Conservation (phyloP, 2,797 vertebrate genomes). For the Lithobates pipiens region DNA sequence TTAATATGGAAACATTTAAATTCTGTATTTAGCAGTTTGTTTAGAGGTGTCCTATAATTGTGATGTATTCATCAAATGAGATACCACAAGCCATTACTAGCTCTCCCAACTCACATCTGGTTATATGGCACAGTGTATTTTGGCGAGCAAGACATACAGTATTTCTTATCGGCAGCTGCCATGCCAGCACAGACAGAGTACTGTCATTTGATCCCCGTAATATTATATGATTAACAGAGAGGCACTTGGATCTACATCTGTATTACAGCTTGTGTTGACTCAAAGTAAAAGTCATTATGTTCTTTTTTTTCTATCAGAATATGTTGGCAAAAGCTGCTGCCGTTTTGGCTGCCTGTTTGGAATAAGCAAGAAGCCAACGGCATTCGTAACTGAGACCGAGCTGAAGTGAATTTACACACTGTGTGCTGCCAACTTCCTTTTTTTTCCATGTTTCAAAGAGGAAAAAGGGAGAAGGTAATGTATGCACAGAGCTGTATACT, state of each 20-base stretch:
- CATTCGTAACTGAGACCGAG: background rate
- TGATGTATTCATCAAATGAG: too few species aligned
- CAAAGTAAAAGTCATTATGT: conserved; percentile 31
- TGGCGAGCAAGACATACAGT: background rate
- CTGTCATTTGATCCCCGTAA: conserved; percentile 17
- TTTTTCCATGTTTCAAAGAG: conserved; percentile 10
- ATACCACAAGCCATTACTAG: background rate
- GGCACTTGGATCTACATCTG: conserved; percentile 45
- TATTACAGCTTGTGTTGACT: conserved; percentile 28
- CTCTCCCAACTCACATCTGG: background rate
- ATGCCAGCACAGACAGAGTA: conserved; percentile 4
- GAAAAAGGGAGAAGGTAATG: conserved; percentile 5
- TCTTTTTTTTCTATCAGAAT: conserved; percentile 21
- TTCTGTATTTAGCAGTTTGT: too few species aligned
- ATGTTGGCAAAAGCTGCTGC: conserved; percentile 6
- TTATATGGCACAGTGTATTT: background rate
- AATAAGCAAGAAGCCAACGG: conserved; percentile 13
- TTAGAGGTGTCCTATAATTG: too few species aligned
- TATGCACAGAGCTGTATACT: background rate
- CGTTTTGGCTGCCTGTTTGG: conserved; percentile 33
- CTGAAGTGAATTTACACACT: conserved; percentile 33
- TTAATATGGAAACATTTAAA: too few species aligned
- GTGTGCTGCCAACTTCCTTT: conserved; percentile 11
- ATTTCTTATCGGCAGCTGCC: background rate
- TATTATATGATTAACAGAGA: conserved; percentile 17